phyloP scores from a whole-genome alignment of 2,797 vertebrate species.

The Corythornis leucogaster region DNA sequence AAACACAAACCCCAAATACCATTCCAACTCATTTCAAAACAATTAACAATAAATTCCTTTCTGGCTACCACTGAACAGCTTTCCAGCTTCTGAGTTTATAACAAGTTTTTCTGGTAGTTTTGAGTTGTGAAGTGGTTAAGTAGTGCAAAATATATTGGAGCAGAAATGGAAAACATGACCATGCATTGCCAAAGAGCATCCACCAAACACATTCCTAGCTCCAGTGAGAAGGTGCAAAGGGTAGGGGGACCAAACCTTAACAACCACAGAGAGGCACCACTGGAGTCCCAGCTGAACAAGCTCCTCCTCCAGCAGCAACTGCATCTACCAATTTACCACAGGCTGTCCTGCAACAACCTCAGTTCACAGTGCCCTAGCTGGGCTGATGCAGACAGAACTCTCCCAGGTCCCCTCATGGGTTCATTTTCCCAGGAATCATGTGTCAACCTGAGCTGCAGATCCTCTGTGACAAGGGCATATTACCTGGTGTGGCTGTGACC shows the following conservation, averaged over 20 bases:
- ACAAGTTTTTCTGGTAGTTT: not conserved
- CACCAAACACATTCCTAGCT: not conserved
- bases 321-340: not conserved
- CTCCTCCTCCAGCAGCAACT: not conserved
- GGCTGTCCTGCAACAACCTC: not conserved
- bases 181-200: accelerated
- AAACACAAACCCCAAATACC: too few relatives aligned
- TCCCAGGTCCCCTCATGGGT: not conserved
- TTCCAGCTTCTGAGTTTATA: too few relatives aligned
- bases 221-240: not conserved
- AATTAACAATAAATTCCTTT: too few relatives aligned
- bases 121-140: not conserved
- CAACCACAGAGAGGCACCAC: not conserved
- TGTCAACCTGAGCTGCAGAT: not conserved
- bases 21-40: too few relatives aligned
- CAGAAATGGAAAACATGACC: accelerated
- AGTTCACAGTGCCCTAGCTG: not conserved
- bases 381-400: not conserved
- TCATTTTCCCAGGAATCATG: not conserved
- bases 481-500: slow-evolving; percentile 89
- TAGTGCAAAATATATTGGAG: not conserved
- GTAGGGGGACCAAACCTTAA: not conserved
- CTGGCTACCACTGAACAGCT: too few relatives aligned
- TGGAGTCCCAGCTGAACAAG: not conserved
- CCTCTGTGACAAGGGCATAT: slow-evolving; percentile 57